These are phyloP conservation scores for Chloroceryle inda DNA, from an alignment of 2,797 vertebrate genomes.

Conservation along the genomic window DNA sequence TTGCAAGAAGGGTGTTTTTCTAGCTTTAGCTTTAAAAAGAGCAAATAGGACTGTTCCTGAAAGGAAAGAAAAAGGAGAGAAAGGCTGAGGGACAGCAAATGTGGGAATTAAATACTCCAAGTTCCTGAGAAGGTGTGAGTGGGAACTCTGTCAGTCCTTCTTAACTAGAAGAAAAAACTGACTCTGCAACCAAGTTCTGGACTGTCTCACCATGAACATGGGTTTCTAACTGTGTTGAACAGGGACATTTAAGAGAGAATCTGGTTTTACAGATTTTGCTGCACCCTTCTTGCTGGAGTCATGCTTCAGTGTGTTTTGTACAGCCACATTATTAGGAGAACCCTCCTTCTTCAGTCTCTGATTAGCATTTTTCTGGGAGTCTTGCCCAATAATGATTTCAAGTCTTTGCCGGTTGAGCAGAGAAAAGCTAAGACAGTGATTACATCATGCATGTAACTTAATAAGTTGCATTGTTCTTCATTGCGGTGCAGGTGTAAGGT, in stretches of 20 bases:
- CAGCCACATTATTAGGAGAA: not conserved
- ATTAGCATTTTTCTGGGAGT: not conserved
- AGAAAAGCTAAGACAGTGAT: not conserved
- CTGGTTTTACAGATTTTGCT: not conserved
- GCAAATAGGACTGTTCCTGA: not conserved
- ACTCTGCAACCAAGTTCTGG: not conserved
- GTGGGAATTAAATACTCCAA: not conserved
- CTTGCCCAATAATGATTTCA: not conserved
- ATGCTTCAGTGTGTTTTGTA: not conserved
- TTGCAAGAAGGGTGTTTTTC: not conserved
- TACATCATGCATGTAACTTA: not conserved
- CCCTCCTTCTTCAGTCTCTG: not conserved
- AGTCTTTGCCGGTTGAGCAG: not conserved
- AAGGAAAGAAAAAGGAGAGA: not conserved
- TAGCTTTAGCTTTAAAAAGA: not conserved
- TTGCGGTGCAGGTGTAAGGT: not conserved
- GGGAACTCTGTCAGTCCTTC: accelerated
- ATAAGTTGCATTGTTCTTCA: not conserved
- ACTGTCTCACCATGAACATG: accelerated
- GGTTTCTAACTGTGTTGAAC: not conserved
- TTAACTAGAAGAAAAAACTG: not conserved
- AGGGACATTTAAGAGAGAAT: not conserved
- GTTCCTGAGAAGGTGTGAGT: not conserved
- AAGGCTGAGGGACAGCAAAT: not conserved
- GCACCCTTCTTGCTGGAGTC: not conserved